Evolutionary conservation across 2,888 invertebrate species (phyloP).

Genomic region (Aphrophora alni): DNA sequence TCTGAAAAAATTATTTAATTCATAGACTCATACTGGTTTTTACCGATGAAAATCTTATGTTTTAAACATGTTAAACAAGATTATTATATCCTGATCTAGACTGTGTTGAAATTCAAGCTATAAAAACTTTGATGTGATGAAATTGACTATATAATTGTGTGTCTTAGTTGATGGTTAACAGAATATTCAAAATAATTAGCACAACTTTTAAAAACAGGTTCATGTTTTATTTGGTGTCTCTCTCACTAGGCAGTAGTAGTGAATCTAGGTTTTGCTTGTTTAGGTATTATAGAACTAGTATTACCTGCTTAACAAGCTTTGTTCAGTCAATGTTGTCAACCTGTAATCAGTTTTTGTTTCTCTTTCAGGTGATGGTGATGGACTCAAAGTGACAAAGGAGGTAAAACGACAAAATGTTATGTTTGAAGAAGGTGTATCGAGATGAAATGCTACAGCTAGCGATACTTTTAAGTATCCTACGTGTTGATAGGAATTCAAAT

Average conservation of each 20-base stretch:
- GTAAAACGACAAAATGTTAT: conserved; percentile 67
- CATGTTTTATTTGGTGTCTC: not conserved
- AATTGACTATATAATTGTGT: not conserved
- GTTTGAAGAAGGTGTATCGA: conserved; percentile 80
- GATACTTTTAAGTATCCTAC: conserved; percentile 78
- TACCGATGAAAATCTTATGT: too few species aligned
- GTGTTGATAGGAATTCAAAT: conserved; percentile 76
- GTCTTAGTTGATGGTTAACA: not conserved
- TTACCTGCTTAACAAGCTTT: not conserved
- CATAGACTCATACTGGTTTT: too few species aligned
- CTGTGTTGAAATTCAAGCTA: not conserved
- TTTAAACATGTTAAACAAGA: too few species aligned
- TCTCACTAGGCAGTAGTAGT: not conserved
- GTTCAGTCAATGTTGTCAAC: not conserved
- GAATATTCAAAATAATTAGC: not conserved
- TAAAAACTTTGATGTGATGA: not conserved
- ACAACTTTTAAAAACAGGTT: not conserved
- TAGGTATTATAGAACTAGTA: conserved; percentile 2
- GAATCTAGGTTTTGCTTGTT: conserved; percentile 6
- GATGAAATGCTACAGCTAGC: conserved; percentile 84
- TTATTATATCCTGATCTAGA: not conserved
- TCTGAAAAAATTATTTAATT: too few species aligned
- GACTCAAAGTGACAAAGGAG: not conserved
- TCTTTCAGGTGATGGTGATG: not conserved
- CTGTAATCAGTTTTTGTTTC: not conserved